Base-by-base conservation (phyloP, 2,888 invertebrate species). In the Iphiclides podalirius region DNA sequence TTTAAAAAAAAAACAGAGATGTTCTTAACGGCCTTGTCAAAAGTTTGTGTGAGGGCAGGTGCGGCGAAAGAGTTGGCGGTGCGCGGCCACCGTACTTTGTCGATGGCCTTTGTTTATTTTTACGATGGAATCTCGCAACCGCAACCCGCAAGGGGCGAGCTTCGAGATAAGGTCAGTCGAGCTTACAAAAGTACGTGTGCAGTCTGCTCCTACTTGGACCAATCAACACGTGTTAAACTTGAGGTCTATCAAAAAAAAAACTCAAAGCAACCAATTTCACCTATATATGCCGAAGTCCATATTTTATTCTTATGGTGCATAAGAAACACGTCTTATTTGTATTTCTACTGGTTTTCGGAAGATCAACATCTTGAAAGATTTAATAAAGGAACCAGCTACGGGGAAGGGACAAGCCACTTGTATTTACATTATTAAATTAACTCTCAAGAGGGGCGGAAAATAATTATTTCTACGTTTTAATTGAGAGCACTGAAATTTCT, bases 401-500 rank as follows among this genome's bases (percentile, higher is more conserved):
- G 58, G 65, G 68, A 64, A 72, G 72, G 70, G 74, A 71, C 67
- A 72, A n/a, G 70, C 57, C 58, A 67, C 69, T 76, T 69, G 69
- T 76, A 82, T 79, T 80, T 76, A 72, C 71, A 74, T 79, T 79
- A 79, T 79, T 78, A 80, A 85, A 79, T 84, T 80, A 78, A 82
- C 84, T 84, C 70, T 70, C 76, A 72, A 82, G 78, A 81, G 77
- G 85, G 85, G 83, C 75, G 78, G 75, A 79, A 72, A 79, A 79
- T 78, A 81, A 84, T 86, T 82, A 85, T 83, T 79, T 80, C 75
- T 76, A 72, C 75, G 72, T 74, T 82, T 86, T 87, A 85, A 87
- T 87, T 86, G 80, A 85, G 79, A 75, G 80, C 74, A 75, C 78
- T 76, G 75, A 75, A 82, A 80, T 84, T 80, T 81, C 72, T 77